Evolutionary conservation across 2,888 invertebrate genomes (phyloP), one percentile per base, ranked within the genome.

Genomic region (Drosophila diplacantha): DNA sequence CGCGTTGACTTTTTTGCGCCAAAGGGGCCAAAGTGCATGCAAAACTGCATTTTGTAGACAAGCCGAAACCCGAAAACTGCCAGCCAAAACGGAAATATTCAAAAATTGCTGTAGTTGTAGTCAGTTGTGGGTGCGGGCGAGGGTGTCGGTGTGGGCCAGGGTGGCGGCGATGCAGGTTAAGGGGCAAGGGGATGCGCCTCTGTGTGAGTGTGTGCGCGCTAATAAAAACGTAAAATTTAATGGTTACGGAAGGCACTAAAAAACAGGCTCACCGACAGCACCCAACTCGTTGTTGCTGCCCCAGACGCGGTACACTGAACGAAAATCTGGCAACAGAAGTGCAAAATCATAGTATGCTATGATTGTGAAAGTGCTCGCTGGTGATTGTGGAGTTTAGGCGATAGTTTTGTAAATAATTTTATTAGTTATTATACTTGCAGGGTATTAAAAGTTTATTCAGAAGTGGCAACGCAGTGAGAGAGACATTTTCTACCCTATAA

Each of bases 171-270:
- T 38, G 35, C 31, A 22, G 57, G 43, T 34, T 31, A 9, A 26
- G 50, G 32, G 37, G 52, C 18, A n/a, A n/a, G 11, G n/a, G 31
- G 29, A 11, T 52, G 44, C 39, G 22, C 18, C 39, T 49, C 32
- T 58, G 34, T 57, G 50, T 22, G 35, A 52, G 54, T 54, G 59
- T 22, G 41, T 63, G 81, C 71, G 83, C 83, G 83, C 79, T 80
- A 80, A 80, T 80, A 80, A 80, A 80, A 80, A 84, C 80, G 84
- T 80, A 84, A 84, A 80, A 83, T 80, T 80, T 80, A 80, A 80
- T 83, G 80, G 80, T 84, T 77, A 84, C 80, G 80, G 80, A 80
- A 80, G 84, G 81, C 84, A 80, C 83, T 80, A 80, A 84, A 84
- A 80, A 80, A 80, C 84, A 83, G 84, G 84, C 80, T 83, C 80